A percentile compares a stretch with the other conserved stretches of the same genome.
Conservation (phyloP, 2,888 invertebrate genomes). For the Heliconius cydno region DNA sequence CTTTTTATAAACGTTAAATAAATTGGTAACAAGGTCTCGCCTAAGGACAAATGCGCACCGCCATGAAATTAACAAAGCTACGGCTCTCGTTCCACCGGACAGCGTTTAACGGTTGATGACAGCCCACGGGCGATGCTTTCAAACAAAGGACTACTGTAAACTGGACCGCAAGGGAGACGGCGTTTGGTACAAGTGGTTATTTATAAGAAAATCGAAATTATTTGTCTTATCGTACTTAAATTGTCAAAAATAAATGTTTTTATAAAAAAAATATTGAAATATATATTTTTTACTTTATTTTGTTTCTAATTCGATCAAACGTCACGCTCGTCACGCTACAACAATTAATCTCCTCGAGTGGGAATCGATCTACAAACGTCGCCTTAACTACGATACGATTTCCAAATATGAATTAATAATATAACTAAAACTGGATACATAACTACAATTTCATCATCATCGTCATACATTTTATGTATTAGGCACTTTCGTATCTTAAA, state of each 20-base stretch:
- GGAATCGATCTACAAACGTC: too few species aligned
- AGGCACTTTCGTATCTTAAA: too few species aligned
- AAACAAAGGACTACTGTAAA: constrained; percentile 73
- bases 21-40: constrained; percentile 58
- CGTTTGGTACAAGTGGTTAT: constrained; percentile 51
- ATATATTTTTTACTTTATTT: too few species aligned
- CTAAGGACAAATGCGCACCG: constrained; percentile 67
- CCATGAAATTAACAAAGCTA: constrained; percentile 76
- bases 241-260: neutral
- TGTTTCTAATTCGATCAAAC: too few species aligned
- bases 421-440: too few species aligned
- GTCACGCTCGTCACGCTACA: too few species aligned
- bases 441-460: too few species aligned
- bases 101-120: constrained; percentile 74
- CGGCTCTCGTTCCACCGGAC: constrained; percentile 57
- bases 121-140: constrained; percentile 67
- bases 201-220: neutral
- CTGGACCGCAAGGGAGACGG: constrained; percentile 52
- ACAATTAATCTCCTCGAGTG: too few species aligned
- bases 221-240: neutral
- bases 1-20: constrained; percentile 58
- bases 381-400: too few species aligned
- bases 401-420: too few species aligned
- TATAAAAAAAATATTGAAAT: too few species aligned
- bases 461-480: too few species aligned